Evolutionary conservation across 2,888 invertebrate species (phyloP), one percentile per base, ranked within the genome.

Genomic region (Heliconius sara): DNA sequence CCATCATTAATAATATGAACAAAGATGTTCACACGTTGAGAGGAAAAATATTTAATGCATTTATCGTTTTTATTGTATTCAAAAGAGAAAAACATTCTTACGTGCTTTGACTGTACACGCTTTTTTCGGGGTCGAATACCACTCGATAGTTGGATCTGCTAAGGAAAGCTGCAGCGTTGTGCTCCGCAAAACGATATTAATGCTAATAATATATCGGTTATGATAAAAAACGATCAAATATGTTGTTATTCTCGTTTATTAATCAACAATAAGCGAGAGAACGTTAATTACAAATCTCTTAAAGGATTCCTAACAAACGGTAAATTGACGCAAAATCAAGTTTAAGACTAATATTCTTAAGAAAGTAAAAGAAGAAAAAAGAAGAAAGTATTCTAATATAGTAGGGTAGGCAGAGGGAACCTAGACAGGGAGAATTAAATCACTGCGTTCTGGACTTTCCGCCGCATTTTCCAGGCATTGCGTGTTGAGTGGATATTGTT

Each of bases 11-110:
- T 27, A 78, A 75, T 47, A 67, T 75, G 79, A 79, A 75, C 75
- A 79, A 75, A 79, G 79, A 67, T 47, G 66, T 79, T 79, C 74
- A 47, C 79, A 79, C 75, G 63, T 78, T 34, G 39, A 67, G 60
- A 75, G 67, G 74, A 63, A 79, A 60, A 16, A 75, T 79, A 70
- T 67, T 67, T 67, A 60, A 19, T n/a, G 39, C 74, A 47, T 68
- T 63, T 63, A 19, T 60, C 30, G 22, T 63, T 68, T 68, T 43
- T 60, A n/a, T n/a, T 60, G n/a, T 60, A 7, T 52, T 7, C 22
- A 60, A 60, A 60, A 60, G n/a, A 60, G 60, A 60, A n/a, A 60
- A 60, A 60, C n/a, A 60, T 57, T 57, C 22, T 10, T 7, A 22
- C 22, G 22, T 57, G 3, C 6, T 43, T 10, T 12, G 12, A 43